Percentiles rank a stretch among this genome's conserved stretches.
phyloP scores from a whole-genome alignment of 2,888 invertebrate species.

The Erannis defoliaria region DNA sequence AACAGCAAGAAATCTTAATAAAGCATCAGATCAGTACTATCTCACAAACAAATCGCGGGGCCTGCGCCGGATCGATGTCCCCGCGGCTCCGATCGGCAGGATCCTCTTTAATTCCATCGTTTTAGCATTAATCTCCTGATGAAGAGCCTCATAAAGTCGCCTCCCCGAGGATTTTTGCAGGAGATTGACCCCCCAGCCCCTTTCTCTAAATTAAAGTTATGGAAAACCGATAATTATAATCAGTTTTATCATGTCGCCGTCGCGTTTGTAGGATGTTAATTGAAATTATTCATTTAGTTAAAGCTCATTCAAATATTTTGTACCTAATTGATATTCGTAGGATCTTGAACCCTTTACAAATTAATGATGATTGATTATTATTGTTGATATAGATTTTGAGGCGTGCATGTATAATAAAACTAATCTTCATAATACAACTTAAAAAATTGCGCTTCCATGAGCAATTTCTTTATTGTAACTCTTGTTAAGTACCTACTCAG shows the following conservation, averaged over 20 bases:
- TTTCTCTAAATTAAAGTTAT: constrained; percentile 60
- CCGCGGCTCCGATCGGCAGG: constrained; percentile 43
- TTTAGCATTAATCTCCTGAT: constrained; percentile 66
- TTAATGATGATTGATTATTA: too few species aligned
- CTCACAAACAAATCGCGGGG: constrained; percentile 20
- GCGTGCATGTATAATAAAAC: too few species aligned
- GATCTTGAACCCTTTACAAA: neutral
- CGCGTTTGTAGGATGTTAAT: constrained; percentile 51
- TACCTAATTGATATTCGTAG: neutral
- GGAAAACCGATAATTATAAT: constrained; percentile 64
- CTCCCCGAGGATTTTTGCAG: constrained; percentile 55
- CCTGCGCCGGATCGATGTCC: constrained; percentile 21
- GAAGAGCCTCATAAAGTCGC: constrained; percentile 58
- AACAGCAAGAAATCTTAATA: too few species aligned
- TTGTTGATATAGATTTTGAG: too few species aligned
- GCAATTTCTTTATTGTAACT: too few species aligned
- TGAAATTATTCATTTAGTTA: constrained; percentile 32
- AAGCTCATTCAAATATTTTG: constrained; percentile 14
- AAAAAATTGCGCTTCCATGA: too few species aligned
- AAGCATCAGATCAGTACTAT: too few species aligned
- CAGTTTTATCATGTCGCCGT: constrained; percentile 52
- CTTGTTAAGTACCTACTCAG: too few species aligned
- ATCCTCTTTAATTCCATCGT: constrained; percentile 65
- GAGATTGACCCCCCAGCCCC: constrained; percentile 46
- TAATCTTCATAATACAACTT: too few species aligned